These are phyloP conservation scores for Eurypyga helias DNA, from an alignment of 2,113 vertebrate genomes.

Conservation along the genomic window DNA sequence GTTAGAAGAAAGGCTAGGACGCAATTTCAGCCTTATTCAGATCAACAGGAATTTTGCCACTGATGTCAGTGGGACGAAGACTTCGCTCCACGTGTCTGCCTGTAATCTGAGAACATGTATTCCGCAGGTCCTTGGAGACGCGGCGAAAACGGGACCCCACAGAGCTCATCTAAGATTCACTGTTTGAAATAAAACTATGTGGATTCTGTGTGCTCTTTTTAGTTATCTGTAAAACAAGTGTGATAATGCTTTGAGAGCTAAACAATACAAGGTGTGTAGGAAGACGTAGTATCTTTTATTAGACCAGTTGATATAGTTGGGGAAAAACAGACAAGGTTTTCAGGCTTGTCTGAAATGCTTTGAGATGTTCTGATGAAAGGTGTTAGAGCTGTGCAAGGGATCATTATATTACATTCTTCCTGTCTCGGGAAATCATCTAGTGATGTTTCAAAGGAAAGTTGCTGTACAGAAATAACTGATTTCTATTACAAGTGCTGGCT, in stretches of 20 bases:
- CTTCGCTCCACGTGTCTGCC: not conserved
- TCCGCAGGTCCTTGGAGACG: not conserved
- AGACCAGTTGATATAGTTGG: constrained; percentile 50
- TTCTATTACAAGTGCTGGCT: constrained; percentile 56
- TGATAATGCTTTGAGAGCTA: constrained; percentile 61
- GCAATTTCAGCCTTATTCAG: not conserved
- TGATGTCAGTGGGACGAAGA: constrained; percentile 12
- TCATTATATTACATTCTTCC: constrained; percentile 69
- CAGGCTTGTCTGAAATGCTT: constrained; percentile 59
- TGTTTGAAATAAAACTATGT: not conserved
- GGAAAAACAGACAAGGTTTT: constrained; percentile 63
- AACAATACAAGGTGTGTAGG: constrained; percentile 64
- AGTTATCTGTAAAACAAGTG: constrained; percentile 55
- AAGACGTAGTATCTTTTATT: constrained; percentile 58
- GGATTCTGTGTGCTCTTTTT: constrained; percentile 31
- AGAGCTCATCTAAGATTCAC: constrained; percentile 28
- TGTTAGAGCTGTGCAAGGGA: constrained; percentile 57
- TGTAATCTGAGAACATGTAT: constrained; percentile 31
- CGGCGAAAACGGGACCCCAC: constrained; percentile 33
- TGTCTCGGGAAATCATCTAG: constrained; percentile 66
- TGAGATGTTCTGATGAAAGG: constrained; percentile 67
- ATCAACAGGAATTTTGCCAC: constrained; percentile 30
- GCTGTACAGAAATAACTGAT: constrained; percentile 52
- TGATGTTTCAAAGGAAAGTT: constrained; percentile 62
- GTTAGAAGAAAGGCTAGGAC: not conserved